A percentile compares a stretch with the other conserved stretches of the same genome.
Evolutionary conservation across 2,888 invertebrate species (phyloP).

Genomic region (Torymus aiolomorphi): DNA sequence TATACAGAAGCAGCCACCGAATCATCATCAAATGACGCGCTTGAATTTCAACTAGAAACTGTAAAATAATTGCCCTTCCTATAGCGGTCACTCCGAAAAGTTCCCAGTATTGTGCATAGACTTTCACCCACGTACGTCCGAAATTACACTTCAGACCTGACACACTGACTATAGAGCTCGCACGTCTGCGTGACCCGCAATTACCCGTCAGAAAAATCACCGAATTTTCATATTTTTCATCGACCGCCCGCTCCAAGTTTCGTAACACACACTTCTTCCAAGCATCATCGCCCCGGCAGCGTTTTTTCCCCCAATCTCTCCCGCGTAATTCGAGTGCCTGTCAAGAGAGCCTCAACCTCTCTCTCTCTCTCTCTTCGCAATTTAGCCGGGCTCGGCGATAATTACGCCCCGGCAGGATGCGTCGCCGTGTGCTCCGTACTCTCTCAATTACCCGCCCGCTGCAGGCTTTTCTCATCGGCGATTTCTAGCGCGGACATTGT

Average conservation of each 20-base stretch:
- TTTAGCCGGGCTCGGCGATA: conserved; percentile 38
- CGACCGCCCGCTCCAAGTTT: no score
- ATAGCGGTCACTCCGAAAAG: not conserved
- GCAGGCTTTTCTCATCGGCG: conserved; percentile 48
- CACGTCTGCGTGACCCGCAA: no score
- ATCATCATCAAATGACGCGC: not conserved
- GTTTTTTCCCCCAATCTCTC: not conserved
- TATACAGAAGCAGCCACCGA: no score
- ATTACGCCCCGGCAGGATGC: conserved; percentile 52
- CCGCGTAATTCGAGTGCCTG: conserved; percentile 16
- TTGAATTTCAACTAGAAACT: not conserved
- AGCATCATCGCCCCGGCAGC: no score
- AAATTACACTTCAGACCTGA: conserved; percentile 2
- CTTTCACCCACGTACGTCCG: not conserved
- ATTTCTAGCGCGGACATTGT: conserved; percentile 56
- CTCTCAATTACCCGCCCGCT: conserved; percentile 48
- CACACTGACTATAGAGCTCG: no score
- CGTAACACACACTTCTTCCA: no score
- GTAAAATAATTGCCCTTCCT: not conserved
- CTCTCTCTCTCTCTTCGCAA: conserved; percentile 17
- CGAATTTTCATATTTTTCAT: no score
- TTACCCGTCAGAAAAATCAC: no score
- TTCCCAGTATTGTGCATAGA: not conserved
- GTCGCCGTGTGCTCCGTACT: conserved; percentile 18
- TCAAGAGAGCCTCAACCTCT: not conserved